phyloP scores from a whole-genome alignment of 2,113 vertebrate genomes.

The Gymnocephalus cernua region DNA sequence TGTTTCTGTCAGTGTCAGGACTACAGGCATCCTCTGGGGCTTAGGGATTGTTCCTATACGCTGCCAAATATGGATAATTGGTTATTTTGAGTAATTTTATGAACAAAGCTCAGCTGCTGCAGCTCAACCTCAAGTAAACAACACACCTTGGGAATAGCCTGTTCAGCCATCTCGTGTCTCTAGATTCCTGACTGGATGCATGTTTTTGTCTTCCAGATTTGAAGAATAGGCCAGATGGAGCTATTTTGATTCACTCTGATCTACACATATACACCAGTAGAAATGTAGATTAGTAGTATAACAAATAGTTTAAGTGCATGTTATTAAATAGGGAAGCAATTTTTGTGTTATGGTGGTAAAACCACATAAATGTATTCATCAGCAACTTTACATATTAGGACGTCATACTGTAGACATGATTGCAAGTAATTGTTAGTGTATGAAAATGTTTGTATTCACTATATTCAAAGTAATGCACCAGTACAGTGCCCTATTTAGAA shows the following conservation, averaged over 20 bases:
- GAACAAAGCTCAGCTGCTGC: slow-evolving; percentile 84
- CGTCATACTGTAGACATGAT: not conserved
- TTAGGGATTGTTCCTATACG: slow-evolving; percentile 71
- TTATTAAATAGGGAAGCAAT: not conserved
- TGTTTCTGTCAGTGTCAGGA: slow-evolving; percentile 79
- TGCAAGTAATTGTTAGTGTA: not conserved
- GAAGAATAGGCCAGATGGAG: slow-evolving; percentile 61
- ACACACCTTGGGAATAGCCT: slow-evolving; percentile 82
- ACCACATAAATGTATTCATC: not conserved
- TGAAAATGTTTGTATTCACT: not conserved
- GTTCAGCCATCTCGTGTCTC: slow-evolving; percentile 61
- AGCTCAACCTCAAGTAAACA: slow-evolving; percentile 82
- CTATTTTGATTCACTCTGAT: slow-evolving; percentile 72
- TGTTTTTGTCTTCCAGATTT: slow-evolving; percentile 71
- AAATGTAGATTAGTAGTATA: slow-evolving; percentile 32
- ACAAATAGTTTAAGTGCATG: slow-evolving; percentile 19
- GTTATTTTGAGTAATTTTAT: slow-evolving; percentile 86
- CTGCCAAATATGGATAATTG: slow-evolving; percentile 85
- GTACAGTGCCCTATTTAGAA: slow-evolving; percentile 20
- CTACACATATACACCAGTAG: slow-evolving; percentile 30
- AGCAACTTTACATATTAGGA: not conserved
- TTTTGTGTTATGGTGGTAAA: not conserved
- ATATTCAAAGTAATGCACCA: not conserved
- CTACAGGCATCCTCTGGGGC: slow-evolving; percentile 76
- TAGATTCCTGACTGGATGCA: slow-evolving; percentile 66